Base-by-base conservation (phyloP, 2,113 vertebrate species). In the Rattus norvegicus region DNA sequence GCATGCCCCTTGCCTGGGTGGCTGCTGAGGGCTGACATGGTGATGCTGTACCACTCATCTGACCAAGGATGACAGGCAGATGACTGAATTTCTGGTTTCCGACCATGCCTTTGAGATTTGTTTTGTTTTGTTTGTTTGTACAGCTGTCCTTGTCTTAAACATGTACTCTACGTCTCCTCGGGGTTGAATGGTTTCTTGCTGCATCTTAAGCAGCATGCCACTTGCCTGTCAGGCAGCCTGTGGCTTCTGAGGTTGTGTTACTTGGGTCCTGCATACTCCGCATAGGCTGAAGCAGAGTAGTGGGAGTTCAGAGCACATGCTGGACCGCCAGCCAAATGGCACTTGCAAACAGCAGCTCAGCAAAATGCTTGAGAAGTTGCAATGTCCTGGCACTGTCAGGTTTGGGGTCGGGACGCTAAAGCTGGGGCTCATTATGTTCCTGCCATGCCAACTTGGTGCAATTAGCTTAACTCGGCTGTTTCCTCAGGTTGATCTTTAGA, bases 41-140 rank as follows among this genome's bases (percentile, higher is more conserved):
- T 59, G 65, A 85, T 95, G 86, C 72, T 77, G 8, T 1, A 72
- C 69, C 81, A 65, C 49, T 72, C 92, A 43, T 56, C 36, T 76
- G 36, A 47, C 65, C 33, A 16, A 26, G 92, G 75, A 77, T 93
- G 92, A 70, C 91, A 72, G 73, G 83, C 93, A 83, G 65, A 85
- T 83, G 93, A 95, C 69, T 69, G 93, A 90, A 90, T 92, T 97
- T 88, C 77, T 96, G 76, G 61, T 91, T 97, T 96, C 95, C 97
- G 91, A 96, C 89, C 91, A 91, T 96, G 85, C 93, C 75, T 88
- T 94, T 39, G 85, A 77, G 94, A 47, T 94, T 95, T 92, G 70
- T 87, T 81, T 43, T 43, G 39, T 11, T 69, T 59, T 59, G 65
- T 22, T 73, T 73, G n/a, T 75, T 93, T 92, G 93, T 89, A 96